Percentiles rank a stretch among this genome's conserved stretches.
Conservation (phyloP, 2,113 vertebrate genomes). For the Vulpes vulpes region DNA sequence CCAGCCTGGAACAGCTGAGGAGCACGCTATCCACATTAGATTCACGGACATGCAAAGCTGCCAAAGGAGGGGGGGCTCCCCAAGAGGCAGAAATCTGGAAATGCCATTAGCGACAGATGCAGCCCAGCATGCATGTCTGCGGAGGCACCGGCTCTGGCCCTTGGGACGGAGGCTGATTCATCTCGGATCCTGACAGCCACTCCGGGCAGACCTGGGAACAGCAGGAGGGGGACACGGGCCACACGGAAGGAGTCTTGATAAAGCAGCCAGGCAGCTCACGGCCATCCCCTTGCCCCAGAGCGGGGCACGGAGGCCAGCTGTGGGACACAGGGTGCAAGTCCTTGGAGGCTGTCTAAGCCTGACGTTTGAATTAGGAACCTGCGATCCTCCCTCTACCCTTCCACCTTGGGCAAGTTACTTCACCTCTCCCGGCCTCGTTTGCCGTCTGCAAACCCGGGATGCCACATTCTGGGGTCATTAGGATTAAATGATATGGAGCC, state of each 20-base stretch:
- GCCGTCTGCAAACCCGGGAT: not conserved
- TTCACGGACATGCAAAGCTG: not conserved
- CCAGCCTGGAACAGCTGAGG: conserved; percentile 61
- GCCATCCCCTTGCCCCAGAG: not conserved
- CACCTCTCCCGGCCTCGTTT: not conserved
- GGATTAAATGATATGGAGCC: not conserved
- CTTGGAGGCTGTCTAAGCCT: not conserved
- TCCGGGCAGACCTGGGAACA: not conserved
- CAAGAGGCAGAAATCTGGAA: conserved; percentile 73
- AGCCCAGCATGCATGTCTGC: conserved; percentile 4
- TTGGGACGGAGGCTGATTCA: conserved; percentile 6
- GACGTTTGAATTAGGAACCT: not conserved
- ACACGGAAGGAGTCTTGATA: not conserved
- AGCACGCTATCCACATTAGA: not conserved
- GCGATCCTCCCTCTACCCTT: not conserved
- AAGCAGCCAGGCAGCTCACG: not conserved
- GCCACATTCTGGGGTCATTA: not conserved
- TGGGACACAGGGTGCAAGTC: not conserved
- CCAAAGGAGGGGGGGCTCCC: not conserved
- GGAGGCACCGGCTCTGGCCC: not conserved
- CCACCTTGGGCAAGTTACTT: not conserved
- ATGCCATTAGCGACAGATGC: conserved; percentile 71
- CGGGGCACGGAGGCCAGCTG: not conserved
- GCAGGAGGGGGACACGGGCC: not conserved
- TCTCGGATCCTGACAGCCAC: conserved; percentile 48